Base-by-base conservation (phyloP, 1,140 invertebrate species). In the Zaprionus inermis region DNA sequence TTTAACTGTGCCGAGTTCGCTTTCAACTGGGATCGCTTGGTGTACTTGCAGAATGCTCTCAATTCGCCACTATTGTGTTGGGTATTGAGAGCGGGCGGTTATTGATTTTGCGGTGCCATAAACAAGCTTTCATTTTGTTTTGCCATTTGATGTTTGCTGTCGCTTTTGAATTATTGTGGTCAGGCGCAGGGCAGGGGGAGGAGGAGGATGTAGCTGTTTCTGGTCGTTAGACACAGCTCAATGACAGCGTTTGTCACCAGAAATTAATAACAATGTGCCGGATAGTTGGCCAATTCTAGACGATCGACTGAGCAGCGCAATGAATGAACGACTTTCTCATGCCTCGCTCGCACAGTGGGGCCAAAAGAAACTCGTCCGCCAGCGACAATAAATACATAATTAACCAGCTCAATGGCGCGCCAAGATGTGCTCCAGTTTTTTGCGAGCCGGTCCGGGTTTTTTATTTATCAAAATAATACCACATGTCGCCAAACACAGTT, bases 241-340 rank as follows among this genome's bases (percentile, higher is more conserved):
- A 89, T 88, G 83, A 73, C 83, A 83, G 71, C 75, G 73, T 89
- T 89, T 88, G 83, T 88, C 83, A 89, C 84, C 70, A 83, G 80
- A 86, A 86, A 86, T 88, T 86, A 88, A 86, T 88, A 88, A 83
- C 79, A 86, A 88, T 88, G 83, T 79, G 63, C 68, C 83, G 82
- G 58, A 88, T 68, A 86, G 82, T 88, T 86, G 82, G 84, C 67
- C 79, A 83, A 89, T 88, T 88, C 82, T 86, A 71, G 51, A 46
- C 72, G 67, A 76, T 46, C 16, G 41, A 20, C 41, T 46, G n/a
- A 18, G 6, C 41, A 18, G n/a, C 9, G 5, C 41, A 18, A 20
- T 20, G 11, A 49, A 1, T 49, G 16, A 20, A 12, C 59, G 60
- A 79, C 82, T 86, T 86, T 88, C 82, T 79, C 82, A 77, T 56